Evolutionary conservation across 2,888 invertebrate species (phyloP), one percentile per base, ranked within the genome.

Genomic region (Epicampocera succincta): DNA sequence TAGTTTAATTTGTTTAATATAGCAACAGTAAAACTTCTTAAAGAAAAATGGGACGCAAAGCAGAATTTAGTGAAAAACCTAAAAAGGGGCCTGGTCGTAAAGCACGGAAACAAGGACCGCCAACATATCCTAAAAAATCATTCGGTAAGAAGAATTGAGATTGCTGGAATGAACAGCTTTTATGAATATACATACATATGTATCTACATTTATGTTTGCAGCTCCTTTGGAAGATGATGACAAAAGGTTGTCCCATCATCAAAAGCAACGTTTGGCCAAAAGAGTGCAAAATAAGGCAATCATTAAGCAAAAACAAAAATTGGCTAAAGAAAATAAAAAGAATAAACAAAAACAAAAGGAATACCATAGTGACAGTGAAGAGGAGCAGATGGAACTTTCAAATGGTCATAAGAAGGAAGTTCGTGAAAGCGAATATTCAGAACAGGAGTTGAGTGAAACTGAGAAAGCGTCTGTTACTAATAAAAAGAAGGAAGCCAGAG

Each of bases 1-100:
- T n/a, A n/a, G n/a, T n/a, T n/a, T n/a, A n/a, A n/a, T n/a, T n/a
- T n/a, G n/a, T n/a, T n/a, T n/a, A n/a, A n/a, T n/a, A n/a, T n/a
- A n/a, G n/a, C n/a, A n/a, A n/a, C n/a, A n/a, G n/a, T n/a, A n/a
- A n/a, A n/a, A n/a, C n/a, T n/a, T n/a, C n/a, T n/a, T n/a, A n/a
- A n/a, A n/a, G n/a, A n/a, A n/a, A 19, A 38, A 97, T 97, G 97
- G 97, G 97, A 83, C 93, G 97, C 50, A 97, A 96, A 92, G 96
- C 95, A 4, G 95, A 95, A 87, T 97, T 94, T 89, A 93, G 93
- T 85, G 95, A 95, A 86, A 93, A 94, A 85, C 93, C 93, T 1
- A 96, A 96, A 88, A 95, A 94, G 86, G 97, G 97, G 0, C 97
- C 96, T 9, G 98, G 97, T 0, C 93, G 94, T 84, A 98, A 98